phyloP scores from a whole-genome alignment of 1,140 invertebrate species.

The Wiebesia pumilae region DNA sequence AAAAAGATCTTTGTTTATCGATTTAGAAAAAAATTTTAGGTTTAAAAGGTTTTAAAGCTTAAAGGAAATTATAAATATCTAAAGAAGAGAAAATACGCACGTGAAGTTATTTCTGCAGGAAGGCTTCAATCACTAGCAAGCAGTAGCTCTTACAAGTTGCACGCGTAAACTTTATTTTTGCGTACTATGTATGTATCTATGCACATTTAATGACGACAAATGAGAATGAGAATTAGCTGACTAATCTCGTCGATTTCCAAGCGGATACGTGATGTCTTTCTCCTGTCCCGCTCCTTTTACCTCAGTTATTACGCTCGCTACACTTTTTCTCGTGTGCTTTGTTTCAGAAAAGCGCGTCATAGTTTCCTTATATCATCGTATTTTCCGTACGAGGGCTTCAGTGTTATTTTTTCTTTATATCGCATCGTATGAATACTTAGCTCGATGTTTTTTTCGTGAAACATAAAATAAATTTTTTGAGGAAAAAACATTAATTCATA shows the following conservation, averaged over 20 bases:
- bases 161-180: not conserved
- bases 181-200: not conserved
- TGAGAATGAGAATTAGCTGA: slow-evolving; percentile 21
- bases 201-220: not conserved
- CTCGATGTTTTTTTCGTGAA: not conserved
- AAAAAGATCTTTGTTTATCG: too few species aligned
- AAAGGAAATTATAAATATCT: not conserved
- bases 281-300: not conserved
- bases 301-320: not conserved
- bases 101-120: not conserved
- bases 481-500: too few species aligned
- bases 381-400: not conserved
- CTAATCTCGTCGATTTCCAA: not conserved
- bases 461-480: too few species aligned
- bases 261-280: not conserved
- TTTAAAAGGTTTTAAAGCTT: too few species aligned
- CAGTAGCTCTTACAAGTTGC: not conserved
- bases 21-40: too few species aligned
- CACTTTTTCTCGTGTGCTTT: not conserved
- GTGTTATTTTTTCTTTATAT: too few species aligned
- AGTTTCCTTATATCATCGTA: not conserved
- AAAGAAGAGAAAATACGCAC: not conserved
- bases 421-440: not conserved
- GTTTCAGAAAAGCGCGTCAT: too few species aligned
- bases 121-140: not conserved